phyloP scores from a whole-genome alignment of 1,140 invertebrate species.

The Nasonia giraulti region DNA sequence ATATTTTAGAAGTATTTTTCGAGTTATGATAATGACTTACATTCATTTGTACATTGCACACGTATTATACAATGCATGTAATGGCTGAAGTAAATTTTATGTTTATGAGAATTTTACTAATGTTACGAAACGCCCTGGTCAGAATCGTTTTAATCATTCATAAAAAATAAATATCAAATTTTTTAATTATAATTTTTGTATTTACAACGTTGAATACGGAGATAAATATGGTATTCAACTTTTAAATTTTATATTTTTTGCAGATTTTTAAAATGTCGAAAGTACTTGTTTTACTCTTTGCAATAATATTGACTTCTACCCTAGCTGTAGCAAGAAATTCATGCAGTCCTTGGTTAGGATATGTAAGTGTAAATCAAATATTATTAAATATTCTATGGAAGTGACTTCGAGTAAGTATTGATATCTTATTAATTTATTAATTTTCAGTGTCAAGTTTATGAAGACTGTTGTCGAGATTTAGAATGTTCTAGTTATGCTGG shows the following conservation, averaged over 20 bases:
- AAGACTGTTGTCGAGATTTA: conserved; percentile 54
- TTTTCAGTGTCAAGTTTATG: conserved; percentile 51
- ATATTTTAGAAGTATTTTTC: neutral
- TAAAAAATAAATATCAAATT: neutral
- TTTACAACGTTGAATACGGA: neutral
- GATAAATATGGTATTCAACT: conserved; percentile 10
- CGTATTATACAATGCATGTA: too few relatives aligned
- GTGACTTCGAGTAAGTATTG: too few relatives aligned
- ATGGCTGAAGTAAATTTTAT: too few relatives aligned
- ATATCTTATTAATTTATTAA: conserved; percentile 10
- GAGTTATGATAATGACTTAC: neutral
- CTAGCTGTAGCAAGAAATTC: neutral
- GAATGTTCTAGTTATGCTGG: conserved; percentile 48
- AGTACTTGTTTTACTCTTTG: conserved; percentile 17
- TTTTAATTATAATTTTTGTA: neutral
- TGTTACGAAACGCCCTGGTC: too few relatives aligned
- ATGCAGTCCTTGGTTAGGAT: conserved; percentile 17
- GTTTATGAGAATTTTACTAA: too few relatives aligned
- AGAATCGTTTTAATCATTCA: too few relatives aligned
- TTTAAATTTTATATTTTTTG: neutral
- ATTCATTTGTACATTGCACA: neutral
- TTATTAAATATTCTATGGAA: neutral
- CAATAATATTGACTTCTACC: conserved; percentile 9
- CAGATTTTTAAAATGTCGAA: conserved; percentile 16
- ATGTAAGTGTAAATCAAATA: conserved; percentile 48